phyloP scores from a whole-genome alignment of 2,797 vertebrate species.

The Phyllotis vaccarum region DNA sequence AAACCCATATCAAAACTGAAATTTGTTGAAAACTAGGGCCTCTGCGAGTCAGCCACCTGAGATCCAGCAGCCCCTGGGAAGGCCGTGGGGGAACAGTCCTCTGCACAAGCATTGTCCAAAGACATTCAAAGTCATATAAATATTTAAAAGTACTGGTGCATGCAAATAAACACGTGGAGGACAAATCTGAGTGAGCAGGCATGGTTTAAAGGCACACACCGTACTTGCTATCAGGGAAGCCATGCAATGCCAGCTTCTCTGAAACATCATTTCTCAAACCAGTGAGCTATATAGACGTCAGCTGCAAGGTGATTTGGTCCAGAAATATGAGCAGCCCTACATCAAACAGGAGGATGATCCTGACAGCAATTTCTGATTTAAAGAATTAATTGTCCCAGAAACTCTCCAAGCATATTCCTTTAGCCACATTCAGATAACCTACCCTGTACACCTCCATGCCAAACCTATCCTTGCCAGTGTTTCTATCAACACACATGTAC shows the following conservation, averaged over 20 bases:
- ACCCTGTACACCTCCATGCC: neutral
- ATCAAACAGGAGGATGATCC: conserved; percentile 6
- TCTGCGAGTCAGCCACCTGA: neutral
- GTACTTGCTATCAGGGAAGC: too few relatives aligned
- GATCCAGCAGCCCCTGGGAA: neutral
- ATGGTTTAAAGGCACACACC: neutral
- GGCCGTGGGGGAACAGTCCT: accelerated
- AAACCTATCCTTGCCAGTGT: neutral
- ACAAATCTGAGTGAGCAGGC: neutral
- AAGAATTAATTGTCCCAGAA: conserved; percentile 53
- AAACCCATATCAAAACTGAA: conserved; percentile 31
- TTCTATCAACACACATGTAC: neutral
- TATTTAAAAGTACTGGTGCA: neutral
- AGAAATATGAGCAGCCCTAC: neutral
- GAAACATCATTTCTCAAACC: neutral
- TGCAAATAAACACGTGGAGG: neutral
- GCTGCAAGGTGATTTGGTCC: neutral
- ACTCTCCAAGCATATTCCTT: neutral
- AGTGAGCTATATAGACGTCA: neutral
- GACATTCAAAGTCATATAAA: neutral
- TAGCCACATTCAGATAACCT: neutral
- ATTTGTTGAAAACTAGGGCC: neutral
- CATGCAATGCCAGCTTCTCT: neutral
- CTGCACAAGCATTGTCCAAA: neutral
- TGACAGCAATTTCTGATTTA: conserved; percentile 16